Evolutionary conservation across 2,888 invertebrate species (phyloP).

Genomic region (Latrodectus hesperus): DNA sequence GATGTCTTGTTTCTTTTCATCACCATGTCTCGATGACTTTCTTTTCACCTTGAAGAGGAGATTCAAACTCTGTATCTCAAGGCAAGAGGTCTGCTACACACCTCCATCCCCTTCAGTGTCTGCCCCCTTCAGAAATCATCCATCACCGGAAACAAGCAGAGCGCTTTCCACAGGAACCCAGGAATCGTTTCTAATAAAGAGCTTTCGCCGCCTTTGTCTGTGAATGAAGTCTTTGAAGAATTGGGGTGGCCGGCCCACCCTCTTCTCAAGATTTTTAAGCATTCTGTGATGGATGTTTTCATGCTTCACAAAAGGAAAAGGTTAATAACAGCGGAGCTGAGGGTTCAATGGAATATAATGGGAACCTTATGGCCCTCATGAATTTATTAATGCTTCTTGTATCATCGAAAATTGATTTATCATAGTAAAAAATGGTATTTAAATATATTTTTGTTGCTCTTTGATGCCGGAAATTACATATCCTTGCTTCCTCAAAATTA

Average conservation of each 20-base stretch:
- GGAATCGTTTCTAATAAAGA: conserved; percentile 61
- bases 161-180: conserved; percentile 40
- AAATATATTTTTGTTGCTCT: too few species aligned
- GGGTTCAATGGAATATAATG: neutral
- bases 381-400: neutral
- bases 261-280: conserved; percentile 25
- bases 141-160: conserved; percentile 52
- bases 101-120: conserved; percentile 7
- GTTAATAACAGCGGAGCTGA: neutral
- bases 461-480: too few species aligned
- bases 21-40: conserved; percentile 50
- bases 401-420: too few species aligned
- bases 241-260: neutral
- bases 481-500: too few species aligned
- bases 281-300: conserved; percentile 42
- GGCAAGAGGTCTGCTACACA: conserved; percentile 31
- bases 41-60: conserved; percentile 58
- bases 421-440: too few species aligned
- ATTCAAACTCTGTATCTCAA: conserved; percentile 36
- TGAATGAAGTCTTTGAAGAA: conserved; percentile 6
- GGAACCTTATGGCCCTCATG: neutral
- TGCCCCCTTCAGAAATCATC: conserved; percentile 27
- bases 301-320: neutral
- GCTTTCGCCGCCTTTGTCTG: conserved; percentile 42
- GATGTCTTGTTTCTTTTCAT: conserved; percentile 53